Conservation (phyloP, 2,797 vertebrate species). For the Astyanax mexicanus region DNA sequence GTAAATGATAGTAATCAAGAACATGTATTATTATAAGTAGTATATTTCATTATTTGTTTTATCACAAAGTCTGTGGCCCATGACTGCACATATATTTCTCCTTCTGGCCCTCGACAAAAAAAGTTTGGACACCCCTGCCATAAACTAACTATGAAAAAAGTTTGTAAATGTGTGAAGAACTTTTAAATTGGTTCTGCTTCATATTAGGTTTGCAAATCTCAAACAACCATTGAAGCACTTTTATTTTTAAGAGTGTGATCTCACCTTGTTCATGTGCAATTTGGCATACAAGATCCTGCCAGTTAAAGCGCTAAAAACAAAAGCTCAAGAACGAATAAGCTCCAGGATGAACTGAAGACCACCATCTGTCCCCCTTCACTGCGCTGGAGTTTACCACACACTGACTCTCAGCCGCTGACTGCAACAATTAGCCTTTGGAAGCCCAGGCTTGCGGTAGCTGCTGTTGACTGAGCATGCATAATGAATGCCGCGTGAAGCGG, state of each 20-base stretch:
- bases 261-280: background rate
- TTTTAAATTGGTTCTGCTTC: too few species aligned
- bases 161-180: too few species aligned
- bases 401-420: conserved; percentile 41
- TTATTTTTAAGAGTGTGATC: background rate
- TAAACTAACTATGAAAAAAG: too few species aligned
- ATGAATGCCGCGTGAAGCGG: conserved; percentile 56
- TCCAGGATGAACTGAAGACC: background rate
- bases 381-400: conserved; percentile 20
- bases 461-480: conserved; percentile 60
- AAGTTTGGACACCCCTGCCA: too few species aligned
- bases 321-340: background rate
- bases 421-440: conserved; percentile 59
- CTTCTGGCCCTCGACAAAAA: too few species aligned
- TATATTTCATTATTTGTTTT: too few species aligned
- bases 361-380: conserved; percentile 10
- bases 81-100: too few species aligned
- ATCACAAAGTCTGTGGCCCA: too few species aligned
- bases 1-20: too few species aligned
- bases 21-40: too few species aligned
- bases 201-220: too few species aligned
- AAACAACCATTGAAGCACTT: too few species aligned
- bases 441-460: conserved; percentile 43
- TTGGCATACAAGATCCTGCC: background rate
- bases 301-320: background rate